Percentiles rank a stretch among this genome's conserved stretches.
These are phyloP conservation scores for Gadus chalcogrammus DNA, from an alignment of 2,113 vertebrate species.

Conservation along the genomic window DNA sequence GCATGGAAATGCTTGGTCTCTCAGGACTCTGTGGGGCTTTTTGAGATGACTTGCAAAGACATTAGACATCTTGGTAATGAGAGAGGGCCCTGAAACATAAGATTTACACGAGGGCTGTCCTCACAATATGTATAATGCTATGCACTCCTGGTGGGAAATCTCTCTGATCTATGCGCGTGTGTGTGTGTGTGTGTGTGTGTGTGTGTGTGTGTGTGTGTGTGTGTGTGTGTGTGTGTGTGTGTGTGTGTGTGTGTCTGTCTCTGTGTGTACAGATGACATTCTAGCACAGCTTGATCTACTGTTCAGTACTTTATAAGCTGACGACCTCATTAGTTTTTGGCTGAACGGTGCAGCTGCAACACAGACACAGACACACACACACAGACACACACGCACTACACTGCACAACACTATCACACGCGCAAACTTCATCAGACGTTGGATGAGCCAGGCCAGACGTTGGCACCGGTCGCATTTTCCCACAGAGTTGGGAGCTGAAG, in stretches of 20 bases:
- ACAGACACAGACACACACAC: constrained; percentile 4
- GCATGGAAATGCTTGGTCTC: neutral
- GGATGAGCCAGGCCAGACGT: constrained; percentile 33
- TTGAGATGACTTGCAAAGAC: neutral
- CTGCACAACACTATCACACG: constrained; percentile 1
- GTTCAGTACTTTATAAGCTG: constrained; percentile 24
- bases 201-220: too few relatives aligned
- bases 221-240: too few relatives aligned
- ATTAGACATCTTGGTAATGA: neutral
- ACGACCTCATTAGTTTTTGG: constrained; percentile 40
- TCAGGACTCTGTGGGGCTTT: neutral
- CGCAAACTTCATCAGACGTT: constrained; percentile 15
- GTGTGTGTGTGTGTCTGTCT: too few relatives aligned
- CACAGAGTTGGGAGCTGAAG: constrained; percentile 36
- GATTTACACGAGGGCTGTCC: neutral
- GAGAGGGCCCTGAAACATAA: neutral
- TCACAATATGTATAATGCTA: neutral
- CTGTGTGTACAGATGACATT: neutral
- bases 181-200: too few relatives aligned
- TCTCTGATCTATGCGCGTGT: neutral
- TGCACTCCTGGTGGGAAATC: neutral
- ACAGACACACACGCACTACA: constrained; percentile 2
- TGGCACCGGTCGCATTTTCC: constrained; percentile 46
- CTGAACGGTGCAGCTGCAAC: constrained; percentile 14
- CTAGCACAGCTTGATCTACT: constrained; percentile 22